These are phyloP conservation scores for Pogona vitticeps DNA, from an alignment of 2,113 vertebrate genomes.

Conservation along the genomic window DNA sequence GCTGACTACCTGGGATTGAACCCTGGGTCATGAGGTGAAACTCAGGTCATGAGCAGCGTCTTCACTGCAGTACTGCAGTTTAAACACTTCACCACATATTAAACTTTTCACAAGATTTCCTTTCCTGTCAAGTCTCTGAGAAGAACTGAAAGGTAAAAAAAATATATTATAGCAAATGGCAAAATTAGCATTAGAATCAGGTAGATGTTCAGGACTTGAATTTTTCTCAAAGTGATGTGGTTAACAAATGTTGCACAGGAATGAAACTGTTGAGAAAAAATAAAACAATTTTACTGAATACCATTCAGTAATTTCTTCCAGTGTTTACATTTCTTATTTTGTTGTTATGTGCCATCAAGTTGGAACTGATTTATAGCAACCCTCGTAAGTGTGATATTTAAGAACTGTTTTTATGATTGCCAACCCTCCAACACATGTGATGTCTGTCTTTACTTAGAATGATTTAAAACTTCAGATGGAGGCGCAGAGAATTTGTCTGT, in stretches of 20 bases:
- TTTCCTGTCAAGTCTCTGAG: background rate
- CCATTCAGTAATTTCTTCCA: background rate
- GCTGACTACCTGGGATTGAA: no score
- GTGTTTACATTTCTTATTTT: conserved; percentile 4
- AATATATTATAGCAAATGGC: background rate
- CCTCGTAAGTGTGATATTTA: no score
- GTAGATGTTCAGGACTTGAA: background rate
- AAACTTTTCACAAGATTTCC: background rate
- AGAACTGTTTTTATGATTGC: no score
- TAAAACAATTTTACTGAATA: background rate
- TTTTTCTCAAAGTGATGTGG: background rate
- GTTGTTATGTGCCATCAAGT: background rate
- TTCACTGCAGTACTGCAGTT: background rate
- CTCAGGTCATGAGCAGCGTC: no score
- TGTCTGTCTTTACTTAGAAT: conserved; percentile 62
- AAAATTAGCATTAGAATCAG: background rate
- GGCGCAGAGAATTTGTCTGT: conserved; percentile 90
- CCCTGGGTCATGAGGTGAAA: no score
- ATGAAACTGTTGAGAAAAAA: background rate
- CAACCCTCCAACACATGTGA: conserved; percentile 6
- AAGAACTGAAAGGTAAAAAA: background rate
- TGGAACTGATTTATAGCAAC: no score
- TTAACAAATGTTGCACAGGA: background rate
- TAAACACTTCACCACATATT: background rate
- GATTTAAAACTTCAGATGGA: conserved; percentile 90